Conservation (phyloP, 2,113 vertebrate genomes). For the Mus spicilegus region DNA sequence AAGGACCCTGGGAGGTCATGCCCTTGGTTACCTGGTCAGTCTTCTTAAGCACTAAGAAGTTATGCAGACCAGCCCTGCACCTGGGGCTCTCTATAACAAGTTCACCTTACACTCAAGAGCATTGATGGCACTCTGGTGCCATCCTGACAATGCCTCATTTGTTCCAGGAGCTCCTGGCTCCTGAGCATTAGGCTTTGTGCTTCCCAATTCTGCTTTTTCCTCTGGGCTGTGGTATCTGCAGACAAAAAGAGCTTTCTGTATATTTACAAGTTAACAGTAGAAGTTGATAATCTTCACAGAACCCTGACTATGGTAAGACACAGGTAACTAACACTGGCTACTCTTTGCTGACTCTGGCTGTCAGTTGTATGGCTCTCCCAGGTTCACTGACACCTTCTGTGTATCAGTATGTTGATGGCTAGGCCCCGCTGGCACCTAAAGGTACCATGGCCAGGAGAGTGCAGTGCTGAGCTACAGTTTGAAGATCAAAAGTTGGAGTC, state of each 20-base stretch:
- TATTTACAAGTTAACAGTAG: not conserved
- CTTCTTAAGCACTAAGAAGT: not conserved
- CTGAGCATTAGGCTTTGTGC: rapidly evolving
- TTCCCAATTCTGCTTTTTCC: not conserved
- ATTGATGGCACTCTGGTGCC: rapidly evolving
- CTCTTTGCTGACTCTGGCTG: too few species aligned
- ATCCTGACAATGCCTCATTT: not conserved
- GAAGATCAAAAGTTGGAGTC: not conserved
- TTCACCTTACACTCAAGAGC: not conserved
- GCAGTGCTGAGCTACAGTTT: too few species aligned
- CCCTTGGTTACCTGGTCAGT: rapidly evolving
- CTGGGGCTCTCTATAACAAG: not conserved
- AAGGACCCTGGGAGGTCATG: not conserved
- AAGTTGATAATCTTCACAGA: too few species aligned
- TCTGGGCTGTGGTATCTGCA: rapidly evolving
- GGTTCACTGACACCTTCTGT: rapidly evolving
- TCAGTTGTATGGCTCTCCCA: rapidly evolving
- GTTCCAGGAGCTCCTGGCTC: not conserved
- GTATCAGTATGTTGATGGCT: not conserved
- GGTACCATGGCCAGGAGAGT: not conserved
- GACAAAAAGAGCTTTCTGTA: not conserved
- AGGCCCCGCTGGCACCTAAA: too few species aligned
- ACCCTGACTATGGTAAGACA: too few species aligned
- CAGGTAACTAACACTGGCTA: rapidly evolving
- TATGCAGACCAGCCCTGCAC: rapidly evolving